Evolutionary conservation across 2,888 invertebrate species (phyloP), one percentile per base, ranked within the genome.

Genomic region (Helicoverpa assulta): DNA sequence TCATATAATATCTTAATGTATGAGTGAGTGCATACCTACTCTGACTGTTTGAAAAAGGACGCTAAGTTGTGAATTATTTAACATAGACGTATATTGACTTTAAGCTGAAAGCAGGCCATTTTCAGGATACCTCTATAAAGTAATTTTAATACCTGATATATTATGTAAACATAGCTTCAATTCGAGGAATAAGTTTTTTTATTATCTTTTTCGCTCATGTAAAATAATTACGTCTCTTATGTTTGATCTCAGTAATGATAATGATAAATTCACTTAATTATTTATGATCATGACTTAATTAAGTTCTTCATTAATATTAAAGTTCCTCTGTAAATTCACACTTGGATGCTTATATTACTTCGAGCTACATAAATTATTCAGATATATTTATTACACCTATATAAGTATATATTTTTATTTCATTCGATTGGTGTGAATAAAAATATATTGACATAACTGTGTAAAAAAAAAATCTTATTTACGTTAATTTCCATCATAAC

Each of bases 291-390:
- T 29, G 10, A 12, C 54, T 52, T 33, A 43, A 19, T 50, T 10
- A 10, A 26, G 7, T 54, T 12, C 1, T 37, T 18, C 29, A 43
- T 51, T 0, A 55, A 59, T 37, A 26, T 37, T 12, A 18, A 47
- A 53, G n/a, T 53, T 40, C 5, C 19, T 37, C 19, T 21, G 52
- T 21, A 50, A 29, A 2, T 18, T 33, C 33, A 33, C 77, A 76
- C 10, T 63, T 14, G 0, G 14, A 26, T 50, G 55, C 37, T 51
- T 70, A 70, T 57, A 59, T n/a, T 5, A 37, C 19, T 58, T 70
- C 63, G 64, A 21, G 71, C 58, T 33, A 59, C 64, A 74, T 56
- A 70, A 50, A 50, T 77, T 59, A 77, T 64, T 51, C 55, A 56
- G 26, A 18, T 3, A 51, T 62, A 51, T 70, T 63, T 57, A 61